Base-by-base conservation (phyloP, 2,888 invertebrate species). In the Epinotia demarniana region DNA sequence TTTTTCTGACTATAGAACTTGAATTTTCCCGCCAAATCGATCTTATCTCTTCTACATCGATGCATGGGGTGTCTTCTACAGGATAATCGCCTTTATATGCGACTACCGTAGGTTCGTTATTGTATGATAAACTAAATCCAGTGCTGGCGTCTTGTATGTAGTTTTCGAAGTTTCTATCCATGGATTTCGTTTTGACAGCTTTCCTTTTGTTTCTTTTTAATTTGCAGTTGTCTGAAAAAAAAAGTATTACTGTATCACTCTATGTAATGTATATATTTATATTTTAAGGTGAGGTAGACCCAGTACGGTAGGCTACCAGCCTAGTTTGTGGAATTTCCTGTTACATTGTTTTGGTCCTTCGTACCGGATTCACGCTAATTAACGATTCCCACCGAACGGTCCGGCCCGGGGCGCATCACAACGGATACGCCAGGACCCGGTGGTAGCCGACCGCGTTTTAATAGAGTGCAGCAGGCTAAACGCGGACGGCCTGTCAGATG, bases 171-270 rank as follows among this genome's bases (percentile, higher is more conserved):
- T 90, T 82, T 19, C 87, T 87, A 0, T 81, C 75, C 70, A 87
- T 79, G 23, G 79, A 76, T 82, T 89, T 91, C 0, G 85, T 84
- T 79, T 86, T 87, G 0, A 93, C 90, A 0, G 93, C 87, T 86
- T 92, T 94, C n/a, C 92, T 81, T 82, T 89, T 92, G 55, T 87
- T 92, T 76, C 92, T 89, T 86, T 89, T 88, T 87, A 95, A 66
- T 83, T 85, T 82, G 85, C 82, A 81, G 83, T 87, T 80, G 91
- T 92, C 95, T 97, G 94, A 88, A 88, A 87, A 75, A 75, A 70
- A 87, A 8, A 72, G 1, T 46, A 33, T 39, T 27, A 55, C 63
- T 33, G 23, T 23, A 23, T 23, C 8, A 33, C 8, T 33, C 5
- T 33, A 33, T 33, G 33, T 33, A 33, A 33, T 33, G 33, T 33